Evolutionary conservation across 2,888 invertebrate genomes (phyloP), one percentile per base, ranked within the genome.

Genomic region (Meghimatium bilineatum): DNA sequence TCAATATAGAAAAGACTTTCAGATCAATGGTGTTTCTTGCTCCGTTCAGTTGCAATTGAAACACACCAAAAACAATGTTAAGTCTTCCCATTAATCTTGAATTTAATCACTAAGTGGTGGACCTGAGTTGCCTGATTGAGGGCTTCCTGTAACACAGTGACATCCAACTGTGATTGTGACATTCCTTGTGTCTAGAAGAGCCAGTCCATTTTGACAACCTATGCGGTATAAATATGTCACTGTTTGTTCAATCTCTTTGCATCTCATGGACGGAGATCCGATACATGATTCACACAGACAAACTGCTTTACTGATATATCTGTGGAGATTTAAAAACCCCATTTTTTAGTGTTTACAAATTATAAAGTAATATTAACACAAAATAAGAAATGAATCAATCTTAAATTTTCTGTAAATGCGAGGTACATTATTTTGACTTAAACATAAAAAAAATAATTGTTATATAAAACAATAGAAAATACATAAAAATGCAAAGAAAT

Each of bases 151-250:
- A n/a, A 49, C 56, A 32, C 80, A 80, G 36, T 34, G 26, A 34
- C 80, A 80, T n/a, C 80, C 80, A 52, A 80, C 34, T 1, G 52
- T 71, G 71, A 80, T 52, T 23, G 80, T 52, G 10, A 56, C n/a
- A 26, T 49, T 34, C 1, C 49, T 5, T 14, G 29, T 32, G 10
- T 71, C 34, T 71, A 80, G 29, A 2, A 71, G 1, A 1, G 80
- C 80, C 60, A 80, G 32, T 14, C 71, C 71, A 26, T 56, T 56
- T 52, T 71, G 26, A 69, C 80, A 80, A 1, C 80, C 80, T n/a
- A 29, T 1, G 6, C 69, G 71, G 26, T 49, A 34, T 12, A 80
- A 56, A 49, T 69, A 49, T 32, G 56, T 56, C 17, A 80, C 71
- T 12, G 44, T 49, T 29, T 69, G 56, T 23, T 23, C 52, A 23